Conservation (phyloP, 2,888 invertebrate species). For the Watsonalla binaria region DNA sequence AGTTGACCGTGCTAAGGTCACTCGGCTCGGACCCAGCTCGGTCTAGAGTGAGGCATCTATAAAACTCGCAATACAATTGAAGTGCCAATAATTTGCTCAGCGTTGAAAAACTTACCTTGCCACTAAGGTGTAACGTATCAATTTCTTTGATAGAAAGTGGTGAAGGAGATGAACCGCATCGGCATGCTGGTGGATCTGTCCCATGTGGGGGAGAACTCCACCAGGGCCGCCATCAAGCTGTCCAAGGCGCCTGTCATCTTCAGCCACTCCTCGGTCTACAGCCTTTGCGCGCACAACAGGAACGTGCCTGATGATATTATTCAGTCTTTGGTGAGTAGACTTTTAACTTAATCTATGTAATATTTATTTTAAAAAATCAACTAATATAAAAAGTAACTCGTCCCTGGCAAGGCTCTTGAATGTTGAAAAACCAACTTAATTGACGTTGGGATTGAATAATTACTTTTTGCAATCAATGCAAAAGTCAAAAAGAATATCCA, state of each 20-base stretch:
- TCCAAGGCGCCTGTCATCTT: conserved; percentile 86
- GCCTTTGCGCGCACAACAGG: conserved; percentile 84
- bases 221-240: conserved; percentile 81
- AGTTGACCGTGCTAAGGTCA: too few species aligned
- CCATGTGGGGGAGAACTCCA: conserved; percentile 84
- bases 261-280: conserved; percentile 86
- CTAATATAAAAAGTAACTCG: background rate
- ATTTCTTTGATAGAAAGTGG: conserved; percentile 77
- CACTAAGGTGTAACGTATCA: background rate
- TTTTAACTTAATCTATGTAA: too few species aligned
- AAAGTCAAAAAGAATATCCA: too few species aligned
- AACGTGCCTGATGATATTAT: conserved; percentile 86
- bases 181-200: conserved; percentile 88
- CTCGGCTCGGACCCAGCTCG: too few species aligned
- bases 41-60: too few species aligned
- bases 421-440: too few species aligned
- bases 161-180: conserved; percentile 87
- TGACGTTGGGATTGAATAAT: too few species aligned
- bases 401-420: too few species aligned
- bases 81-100: background rate
- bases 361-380: background rate
- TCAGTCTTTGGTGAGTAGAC: conserved; percentile 70
- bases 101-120: too few species aligned
- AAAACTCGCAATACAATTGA: background rate
- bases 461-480: too few species aligned